Base-by-base conservation (phyloP, 2,888 invertebrate genomes). In the Sceliomorpha sp. region DNA sequence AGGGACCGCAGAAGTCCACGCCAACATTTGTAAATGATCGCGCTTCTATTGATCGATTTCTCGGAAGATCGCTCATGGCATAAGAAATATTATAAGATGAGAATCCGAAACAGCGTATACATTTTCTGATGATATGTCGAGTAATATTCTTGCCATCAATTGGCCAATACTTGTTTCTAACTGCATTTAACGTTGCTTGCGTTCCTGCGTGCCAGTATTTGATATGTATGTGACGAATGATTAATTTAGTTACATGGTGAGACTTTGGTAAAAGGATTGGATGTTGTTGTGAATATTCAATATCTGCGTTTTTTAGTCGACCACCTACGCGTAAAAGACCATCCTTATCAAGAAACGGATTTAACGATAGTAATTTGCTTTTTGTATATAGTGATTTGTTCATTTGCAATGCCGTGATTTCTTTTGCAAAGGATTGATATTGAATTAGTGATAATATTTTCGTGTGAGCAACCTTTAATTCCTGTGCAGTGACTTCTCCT, bases 1-100 rank as follows among this genome's bases (percentile, higher is more conserved):
- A 72, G 1, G 81, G 77, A 1, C 81, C 81, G 12, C 72, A 77
- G 64, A 75, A 82, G 64, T 82, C 81, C 0, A 79, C 42, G 0
- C 79, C 81, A 13, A 63, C 53, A 5, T 66, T 67, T 0, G 24
- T 31, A 68, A 83, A 83, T 32, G 81, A 71, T 8, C 72, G 51
- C 4, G 71, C 13, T 14, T 70, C 70, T 0, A 40, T 73, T 0
- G 76, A 73, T 26, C 82, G 34, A 1, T 56, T 31, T 7, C 7
- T 15, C 1, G 81, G 83, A 15, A 83, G 68, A 31, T 82, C 32
- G 5, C 73, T 80, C 82, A 85, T 84, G 36, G 24, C 15, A 12
- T 50, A 48, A n/a, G n/a, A n/a, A n/a, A n/a, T n/a, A n/a, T n/a
- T n/a, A n/a, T n/a, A n/a, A n/a, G n/a, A n/a, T n/a, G n/a, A n/a